Evolutionary conservation across 2,113 vertebrate species (phyloP).

Genomic region (Ammodytes marinus): DNA sequence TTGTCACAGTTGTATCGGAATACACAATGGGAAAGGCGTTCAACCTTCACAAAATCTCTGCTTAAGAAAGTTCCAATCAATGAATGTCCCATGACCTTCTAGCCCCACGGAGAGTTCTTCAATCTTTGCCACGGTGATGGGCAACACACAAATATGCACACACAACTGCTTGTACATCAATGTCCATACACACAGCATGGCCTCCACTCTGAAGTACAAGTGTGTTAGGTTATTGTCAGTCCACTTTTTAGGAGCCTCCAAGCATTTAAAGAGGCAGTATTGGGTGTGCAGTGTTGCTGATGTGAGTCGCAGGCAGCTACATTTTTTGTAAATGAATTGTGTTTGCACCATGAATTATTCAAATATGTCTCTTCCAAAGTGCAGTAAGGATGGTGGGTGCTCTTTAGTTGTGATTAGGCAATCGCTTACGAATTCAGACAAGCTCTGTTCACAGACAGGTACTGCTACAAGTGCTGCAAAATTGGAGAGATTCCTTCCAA

Average conservation of each 20-base stretch:
- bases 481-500: conserved; percentile 11
- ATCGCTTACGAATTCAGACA: conserved; percentile 15
- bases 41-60: conserved; percentile 63
- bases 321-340: conserved; percentile 24
- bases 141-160: conserved; percentile 55
- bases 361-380: conserved; percentile 16
- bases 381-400: conserved; percentile 32
- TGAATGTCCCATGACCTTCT: conserved; percentile 61
- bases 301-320: conserved; percentile 1
- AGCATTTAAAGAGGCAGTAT: conserved; percentile 13
- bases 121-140: conserved; percentile 54
- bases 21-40: conserved; percentile 46
- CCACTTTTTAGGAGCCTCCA: not conserved
- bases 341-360: conserved; percentile 29
- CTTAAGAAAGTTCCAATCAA: conserved; percentile 67
- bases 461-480: not conserved
- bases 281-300: not conserved
- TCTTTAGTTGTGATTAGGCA: conserved; percentile 23
- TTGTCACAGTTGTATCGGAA: conserved; percentile 54
- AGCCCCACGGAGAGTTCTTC: conserved; percentile 46
- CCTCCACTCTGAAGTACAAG: not conserved
- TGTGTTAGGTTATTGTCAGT: conserved; percentile 5
- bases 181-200: conserved; percentile 1
- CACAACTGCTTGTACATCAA: conserved; percentile 7
- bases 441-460: conserved; percentile 7